Evolutionary conservation across 2,797 vertebrate species (phyloP).

Genomic region (Clarias laeviceps): DNA sequence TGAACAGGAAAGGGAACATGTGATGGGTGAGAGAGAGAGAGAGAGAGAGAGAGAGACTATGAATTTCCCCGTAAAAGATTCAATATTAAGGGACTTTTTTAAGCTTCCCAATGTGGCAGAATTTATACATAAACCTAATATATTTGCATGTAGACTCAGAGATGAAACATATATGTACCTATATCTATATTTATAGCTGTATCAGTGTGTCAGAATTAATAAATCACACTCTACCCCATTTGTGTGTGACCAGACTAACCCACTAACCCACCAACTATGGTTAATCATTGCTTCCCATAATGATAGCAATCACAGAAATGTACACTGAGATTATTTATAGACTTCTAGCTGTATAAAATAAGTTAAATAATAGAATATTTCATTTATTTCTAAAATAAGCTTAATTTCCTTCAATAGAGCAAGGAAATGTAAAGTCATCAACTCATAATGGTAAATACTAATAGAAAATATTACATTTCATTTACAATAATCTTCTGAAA

Average conservation of each 20-base stretch:
- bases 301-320: background rate
- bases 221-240: background rate
- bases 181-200: background rate
- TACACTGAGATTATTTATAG: background rate
- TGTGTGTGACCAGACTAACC: too few species aligned
- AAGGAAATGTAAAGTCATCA: background rate
- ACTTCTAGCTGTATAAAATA: too few species aligned
- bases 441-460: too few species aligned
- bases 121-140: background rate
- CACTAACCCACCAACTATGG: background rate
- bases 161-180: background rate
- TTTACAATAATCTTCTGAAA: background rate
- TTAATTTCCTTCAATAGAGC: background rate
- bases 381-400: background rate
- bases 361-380: too few species aligned
- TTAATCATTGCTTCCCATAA: background rate
- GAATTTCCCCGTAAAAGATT: background rate
- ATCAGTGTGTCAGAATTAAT: background rate
- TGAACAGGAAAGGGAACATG: constrained; percentile 14
- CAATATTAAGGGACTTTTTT: background rate
- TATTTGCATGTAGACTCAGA: background rate
- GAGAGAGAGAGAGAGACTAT: background rate
- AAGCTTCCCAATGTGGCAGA: background rate
- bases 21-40: background rate
- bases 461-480: background rate